phyloP scores from a whole-genome alignment of 1,140 invertebrate genomes.

The Dreissena rostriformis region DNA sequence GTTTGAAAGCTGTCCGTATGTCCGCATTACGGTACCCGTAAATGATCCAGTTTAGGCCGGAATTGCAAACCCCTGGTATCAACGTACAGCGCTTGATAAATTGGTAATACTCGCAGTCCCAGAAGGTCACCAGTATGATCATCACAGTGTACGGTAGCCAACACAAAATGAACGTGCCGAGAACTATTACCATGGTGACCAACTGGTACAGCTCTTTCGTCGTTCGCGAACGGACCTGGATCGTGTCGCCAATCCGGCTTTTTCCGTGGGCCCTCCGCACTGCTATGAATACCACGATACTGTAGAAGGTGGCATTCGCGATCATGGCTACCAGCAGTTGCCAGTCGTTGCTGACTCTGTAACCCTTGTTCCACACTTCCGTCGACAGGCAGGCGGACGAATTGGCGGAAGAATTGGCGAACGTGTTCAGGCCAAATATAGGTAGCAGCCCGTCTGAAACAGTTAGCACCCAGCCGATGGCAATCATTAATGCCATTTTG shows the following conservation, averaged over 20 bases:
- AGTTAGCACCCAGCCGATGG: constrained; percentile 10
- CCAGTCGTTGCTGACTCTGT: neutral
- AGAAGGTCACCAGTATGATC: constrained; percentile 7
- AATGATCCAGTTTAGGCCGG: constrained; percentile 26
- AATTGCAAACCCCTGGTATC: constrained; percentile 27
- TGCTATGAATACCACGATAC: constrained; percentile 7
- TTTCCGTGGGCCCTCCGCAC: neutral
- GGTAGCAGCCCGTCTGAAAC: neutral
- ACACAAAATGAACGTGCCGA: constrained; percentile 19
- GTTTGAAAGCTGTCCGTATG: constrained; percentile 14
- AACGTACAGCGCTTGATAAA: constrained; percentile 16
- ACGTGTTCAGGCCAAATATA: constrained; percentile 1
- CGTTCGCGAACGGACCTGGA: neutral
- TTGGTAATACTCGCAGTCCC: neutral
- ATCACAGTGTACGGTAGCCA: constrained; percentile 13
- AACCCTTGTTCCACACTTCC: constrained; percentile 13
- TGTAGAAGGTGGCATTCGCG: constrained; percentile 7
- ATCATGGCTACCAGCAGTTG: constrained; percentile 1
- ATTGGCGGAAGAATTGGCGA: neutral
- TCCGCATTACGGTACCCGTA: constrained; percentile 36
- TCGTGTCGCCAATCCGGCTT: neutral
- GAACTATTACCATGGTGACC: constrained; percentile 34
- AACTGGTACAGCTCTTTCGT: constrained; percentile 19
- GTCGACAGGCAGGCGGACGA: neutral
- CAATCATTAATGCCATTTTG: constrained; percentile 25